Evolutionary conservation across 2,888 invertebrate genomes (phyloP), one percentile per base, ranked within the genome.

Genomic region (Agriopis leucophaearia): DNA sequence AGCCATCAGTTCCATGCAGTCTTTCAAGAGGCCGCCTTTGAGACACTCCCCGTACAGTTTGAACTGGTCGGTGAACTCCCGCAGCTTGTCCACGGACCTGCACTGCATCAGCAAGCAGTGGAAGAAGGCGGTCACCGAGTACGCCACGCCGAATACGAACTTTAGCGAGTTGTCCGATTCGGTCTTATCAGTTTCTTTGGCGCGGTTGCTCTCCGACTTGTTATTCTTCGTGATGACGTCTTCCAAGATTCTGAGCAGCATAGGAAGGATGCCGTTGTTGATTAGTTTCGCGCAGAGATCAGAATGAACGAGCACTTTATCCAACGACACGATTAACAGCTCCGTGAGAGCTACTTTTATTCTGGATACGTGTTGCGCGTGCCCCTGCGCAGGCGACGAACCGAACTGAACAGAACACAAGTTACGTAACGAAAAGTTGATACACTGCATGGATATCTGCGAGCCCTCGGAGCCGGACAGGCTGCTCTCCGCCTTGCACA

Each of bases 361-460:
- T 8, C 85, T 88, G 0, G 94, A 92, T 8, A 88, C 85, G 74
- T 95, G 92, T 1, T 82, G 80, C 0, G 84, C 87, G 12, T 78
- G 78, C 36, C 76, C 74, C 16, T 86, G 84, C 1, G 81, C 78
- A 0, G 92, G 90, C 16, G 93, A 85, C 8, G 94, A 94, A 1
- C 94, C 94, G 77, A 95, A 96, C 73, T 96, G 95, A 12, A 96
- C 76, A 0, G 95, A 89, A 82, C 95, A 95, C 0, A 96, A 81
- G 63, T 95, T 95, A 61, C 95, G 94, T 44, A 96, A 74, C 0
- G 95, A 91, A 74, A 96, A 96, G 78, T 95, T 95, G 0, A 96
- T 88, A 36, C 95, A 94, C 70, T 95, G 95, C 76, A 95, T 91
- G 0, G 95, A 94, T 64, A 94, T 92, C 70, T 93, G 94, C 0